Evolutionary conservation across 2,797 vertebrate genomes (phyloP).

Genomic region (Alca torda): DNA sequence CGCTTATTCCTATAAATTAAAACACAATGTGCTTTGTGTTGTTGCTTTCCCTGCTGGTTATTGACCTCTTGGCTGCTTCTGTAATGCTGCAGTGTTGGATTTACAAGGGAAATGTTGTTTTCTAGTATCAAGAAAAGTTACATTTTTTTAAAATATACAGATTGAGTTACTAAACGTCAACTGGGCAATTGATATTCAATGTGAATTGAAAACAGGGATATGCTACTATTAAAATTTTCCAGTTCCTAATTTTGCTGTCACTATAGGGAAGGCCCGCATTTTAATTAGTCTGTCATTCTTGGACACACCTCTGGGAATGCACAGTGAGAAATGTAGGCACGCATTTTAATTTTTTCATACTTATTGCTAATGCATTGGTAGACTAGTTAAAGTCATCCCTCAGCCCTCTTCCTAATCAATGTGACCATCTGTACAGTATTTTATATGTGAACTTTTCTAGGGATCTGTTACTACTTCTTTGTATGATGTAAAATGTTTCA

Average conservation of each 20-base stretch:
- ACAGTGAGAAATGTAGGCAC: slow-evolving; percentile 22
- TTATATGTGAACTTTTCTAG: slow-evolving; percentile 50
- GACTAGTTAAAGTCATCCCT: slow-evolving; percentile 22
- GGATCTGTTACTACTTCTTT: background rate
- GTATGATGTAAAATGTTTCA: background rate
- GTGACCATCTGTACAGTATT: slow-evolving; percentile 34
- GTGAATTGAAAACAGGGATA: slow-evolving; percentile 25
- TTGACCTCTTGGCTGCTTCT: slow-evolving; percentile 51
- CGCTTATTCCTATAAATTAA: slow-evolving; percentile 82
- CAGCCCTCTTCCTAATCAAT: background rate
- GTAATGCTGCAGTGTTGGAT: slow-evolving; percentile 55
- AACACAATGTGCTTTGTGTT: slow-evolving; percentile 11
- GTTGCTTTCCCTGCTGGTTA: slow-evolving; percentile 31
- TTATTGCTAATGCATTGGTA: background rate
- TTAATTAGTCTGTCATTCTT: slow-evolving; percentile 17
- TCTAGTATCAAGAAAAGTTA: slow-evolving; percentile 28
- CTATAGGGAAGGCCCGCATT: background rate
- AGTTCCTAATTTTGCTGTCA: background rate
- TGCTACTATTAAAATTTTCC: background rate
- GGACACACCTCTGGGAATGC: background rate
- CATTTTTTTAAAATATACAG: background rate
- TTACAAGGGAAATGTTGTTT: slow-evolving; percentile 42
- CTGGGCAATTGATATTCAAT: slow-evolving; percentile 23
- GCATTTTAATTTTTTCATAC: background rate
- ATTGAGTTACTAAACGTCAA: background rate